Evolutionary conservation across 1,140 invertebrate species (phyloP).

Genomic region (Pseudomyrmex concolor): DNA sequence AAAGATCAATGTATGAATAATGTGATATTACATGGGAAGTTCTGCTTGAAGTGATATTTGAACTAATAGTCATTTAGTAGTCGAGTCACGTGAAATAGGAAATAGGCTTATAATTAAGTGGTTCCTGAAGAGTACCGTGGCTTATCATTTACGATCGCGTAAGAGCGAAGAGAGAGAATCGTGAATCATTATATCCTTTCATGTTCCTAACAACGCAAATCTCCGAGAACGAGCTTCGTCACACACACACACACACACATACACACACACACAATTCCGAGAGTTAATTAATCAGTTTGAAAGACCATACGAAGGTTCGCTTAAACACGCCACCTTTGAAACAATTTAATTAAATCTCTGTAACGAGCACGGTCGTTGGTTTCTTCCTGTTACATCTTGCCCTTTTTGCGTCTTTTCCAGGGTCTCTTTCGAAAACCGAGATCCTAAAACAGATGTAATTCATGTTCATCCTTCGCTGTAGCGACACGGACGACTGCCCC

Average conservation of each 20-base stretch:
- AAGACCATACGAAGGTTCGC: slow-evolving; percentile 48
- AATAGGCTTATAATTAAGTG: slow-evolving; percentile 50
- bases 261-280: too few relatives aligned
- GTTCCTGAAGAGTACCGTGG: slow-evolving; percentile 27
- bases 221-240: slow-evolving; percentile 8
- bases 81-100: slow-evolving; percentile 45
- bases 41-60: slow-evolving; percentile 26
- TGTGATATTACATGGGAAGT: background rate
- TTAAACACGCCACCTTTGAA: slow-evolving; percentile 61
- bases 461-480: slow-evolving; percentile 35
- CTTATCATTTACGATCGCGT: slow-evolving; percentile 53
- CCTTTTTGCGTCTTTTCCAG: slow-evolving; percentile 23
- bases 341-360: slow-evolving; percentile 70
- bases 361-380: slow-evolving; percentile 12
- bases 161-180: slow-evolving; percentile 35
- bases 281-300: slow-evolving; percentile 69
- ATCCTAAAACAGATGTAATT: slow-evolving; percentile 60
- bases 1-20: too few relatives aligned
- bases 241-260: too few relatives aligned
- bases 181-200: slow-evolving; percentile 58
- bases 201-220: slow-evolving; percentile 27
- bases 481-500: slow-evolving; percentile 27
- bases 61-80: slow-evolving; percentile 27
- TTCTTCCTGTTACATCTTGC: background rate
- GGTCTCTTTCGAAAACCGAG: slow-evolving; percentile 13